Conservation (phyloP, 2,113 vertebrate species). For the Lynx canadensis region DNA sequence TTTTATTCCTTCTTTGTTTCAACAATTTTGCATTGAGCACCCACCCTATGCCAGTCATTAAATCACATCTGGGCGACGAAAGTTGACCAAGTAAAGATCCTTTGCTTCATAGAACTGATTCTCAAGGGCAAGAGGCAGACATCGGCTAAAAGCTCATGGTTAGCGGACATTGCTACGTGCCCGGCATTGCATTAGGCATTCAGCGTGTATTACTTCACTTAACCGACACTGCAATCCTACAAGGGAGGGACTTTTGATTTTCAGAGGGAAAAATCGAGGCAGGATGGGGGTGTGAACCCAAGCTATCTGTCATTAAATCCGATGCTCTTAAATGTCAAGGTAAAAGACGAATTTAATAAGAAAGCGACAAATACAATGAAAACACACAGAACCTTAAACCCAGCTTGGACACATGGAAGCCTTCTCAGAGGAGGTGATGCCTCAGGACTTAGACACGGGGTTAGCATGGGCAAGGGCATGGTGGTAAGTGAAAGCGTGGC, state of each 20-base stretch:
- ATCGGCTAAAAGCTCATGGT: neutral
- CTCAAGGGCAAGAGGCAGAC: neutral
- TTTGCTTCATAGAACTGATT: neutral
- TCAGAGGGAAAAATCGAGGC: neutral
- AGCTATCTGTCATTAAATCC: neutral
- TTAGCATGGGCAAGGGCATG: neutral
- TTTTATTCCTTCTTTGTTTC: neutral
- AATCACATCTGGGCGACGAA: neutral
- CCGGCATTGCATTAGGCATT: rapidly evolving
- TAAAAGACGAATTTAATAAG: neutral
- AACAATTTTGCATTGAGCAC: neutral
- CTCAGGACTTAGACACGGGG: neutral
- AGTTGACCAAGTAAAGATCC: neutral
- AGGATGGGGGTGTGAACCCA: neutral
- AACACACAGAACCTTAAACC: neutral
- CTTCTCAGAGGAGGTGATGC: neutral
- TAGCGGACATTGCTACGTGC: rapidly evolving
- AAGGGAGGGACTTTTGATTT: neutral
- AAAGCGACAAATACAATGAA: neutral
- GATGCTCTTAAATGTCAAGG: neutral
- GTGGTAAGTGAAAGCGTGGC: neutral
- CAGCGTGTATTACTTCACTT: neutral
- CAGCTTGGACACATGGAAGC: neutral
- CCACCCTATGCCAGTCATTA: neutral
- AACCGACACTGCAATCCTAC: neutral